These are phyloP conservation scores for Archips xylosteana DNA, from an alignment of 2,888 invertebrate species.

Conservation along the genomic window DNA sequence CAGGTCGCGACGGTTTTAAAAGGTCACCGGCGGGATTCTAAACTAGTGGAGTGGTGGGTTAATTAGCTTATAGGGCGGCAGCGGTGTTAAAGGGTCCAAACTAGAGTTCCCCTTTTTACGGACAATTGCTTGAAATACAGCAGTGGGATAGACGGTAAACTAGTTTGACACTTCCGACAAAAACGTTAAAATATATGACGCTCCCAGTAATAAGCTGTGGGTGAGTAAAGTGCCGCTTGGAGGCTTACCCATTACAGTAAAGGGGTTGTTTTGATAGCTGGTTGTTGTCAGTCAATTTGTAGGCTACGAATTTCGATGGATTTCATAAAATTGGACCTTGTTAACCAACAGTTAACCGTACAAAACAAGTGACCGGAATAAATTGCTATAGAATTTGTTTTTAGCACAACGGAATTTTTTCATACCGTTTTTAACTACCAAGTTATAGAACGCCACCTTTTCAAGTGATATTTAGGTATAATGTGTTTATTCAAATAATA, in stretches of 20 bases:
- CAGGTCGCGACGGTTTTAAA: conserved; percentile 2
- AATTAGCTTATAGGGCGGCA: conserved; percentile 8
- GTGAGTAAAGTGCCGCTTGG: neutral
- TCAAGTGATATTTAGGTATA: too few species aligned
- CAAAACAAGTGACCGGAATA: too few species aligned
- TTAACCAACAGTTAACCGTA: too few species aligned
- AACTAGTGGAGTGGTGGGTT: neutral
- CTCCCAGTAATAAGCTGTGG: neutral
- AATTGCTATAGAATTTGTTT: too few species aligned
- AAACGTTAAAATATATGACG: neutral
- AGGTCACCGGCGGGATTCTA: neutral
- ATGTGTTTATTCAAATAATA: neutral
- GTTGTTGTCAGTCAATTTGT: too few species aligned
- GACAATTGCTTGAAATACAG: neutral
- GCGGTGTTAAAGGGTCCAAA: neutral
- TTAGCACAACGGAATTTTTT: too few species aligned
- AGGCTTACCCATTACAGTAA: neutral
- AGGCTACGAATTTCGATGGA: too few species aligned
- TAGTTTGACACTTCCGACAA: neutral
- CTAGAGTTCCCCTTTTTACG: conserved; percentile 3
- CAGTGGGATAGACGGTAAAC: neutral
- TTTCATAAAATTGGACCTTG: too few species aligned
- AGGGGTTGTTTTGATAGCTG: neutral
- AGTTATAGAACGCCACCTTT: too few species aligned
- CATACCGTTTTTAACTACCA: too few species aligned